Conservation (phyloP, 1,140 invertebrate species). For the Pachypeltis micranthus region DNA sequence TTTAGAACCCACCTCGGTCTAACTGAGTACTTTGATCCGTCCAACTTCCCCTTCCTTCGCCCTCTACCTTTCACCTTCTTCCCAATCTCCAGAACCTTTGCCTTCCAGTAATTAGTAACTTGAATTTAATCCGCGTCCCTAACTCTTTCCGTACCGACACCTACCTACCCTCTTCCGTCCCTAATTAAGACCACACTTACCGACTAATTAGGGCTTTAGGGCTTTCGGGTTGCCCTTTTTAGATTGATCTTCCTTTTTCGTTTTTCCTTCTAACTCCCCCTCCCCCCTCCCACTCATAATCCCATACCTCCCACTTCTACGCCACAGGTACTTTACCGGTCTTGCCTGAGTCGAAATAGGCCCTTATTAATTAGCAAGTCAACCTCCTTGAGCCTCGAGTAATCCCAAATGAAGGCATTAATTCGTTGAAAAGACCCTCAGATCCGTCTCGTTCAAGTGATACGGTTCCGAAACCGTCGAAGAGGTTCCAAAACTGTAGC, state of each 20-base stretch:
- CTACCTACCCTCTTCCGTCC: not conserved
- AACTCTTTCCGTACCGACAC: slow-evolving; percentile 5
- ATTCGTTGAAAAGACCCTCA: too few species aligned
- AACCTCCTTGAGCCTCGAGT: not conserved
- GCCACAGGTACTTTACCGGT: not conserved
- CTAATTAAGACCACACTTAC: slow-evolving; percentile 3
- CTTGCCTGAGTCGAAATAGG: not conserved
- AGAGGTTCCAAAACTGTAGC: too few species aligned
- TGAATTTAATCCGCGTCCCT: not conserved
- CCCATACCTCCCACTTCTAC: not conserved
- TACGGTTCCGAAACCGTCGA: too few species aligned
- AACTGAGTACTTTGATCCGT: not conserved
- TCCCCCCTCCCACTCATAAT: not conserved
- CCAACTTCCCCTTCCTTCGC: slow-evolving; percentile 4
- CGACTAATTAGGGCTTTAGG: not conserved
- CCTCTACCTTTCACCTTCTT: too few species aligned
- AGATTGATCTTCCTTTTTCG: not conserved
- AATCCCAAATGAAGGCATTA: too few species aligned
- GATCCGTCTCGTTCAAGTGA: too few species aligned
- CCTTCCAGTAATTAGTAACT: slow-evolving; percentile 10
- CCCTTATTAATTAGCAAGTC: not conserved
- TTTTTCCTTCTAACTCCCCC: not conserved
- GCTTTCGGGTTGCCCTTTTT: not conserved
- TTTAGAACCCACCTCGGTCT: not conserved
- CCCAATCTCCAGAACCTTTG: not conserved